Percentiles rank a stretch among this genome's conserved stretches.
Conservation (phyloP, 2,888 invertebrate species). For the Gisinianus flammeolus region DNA sequence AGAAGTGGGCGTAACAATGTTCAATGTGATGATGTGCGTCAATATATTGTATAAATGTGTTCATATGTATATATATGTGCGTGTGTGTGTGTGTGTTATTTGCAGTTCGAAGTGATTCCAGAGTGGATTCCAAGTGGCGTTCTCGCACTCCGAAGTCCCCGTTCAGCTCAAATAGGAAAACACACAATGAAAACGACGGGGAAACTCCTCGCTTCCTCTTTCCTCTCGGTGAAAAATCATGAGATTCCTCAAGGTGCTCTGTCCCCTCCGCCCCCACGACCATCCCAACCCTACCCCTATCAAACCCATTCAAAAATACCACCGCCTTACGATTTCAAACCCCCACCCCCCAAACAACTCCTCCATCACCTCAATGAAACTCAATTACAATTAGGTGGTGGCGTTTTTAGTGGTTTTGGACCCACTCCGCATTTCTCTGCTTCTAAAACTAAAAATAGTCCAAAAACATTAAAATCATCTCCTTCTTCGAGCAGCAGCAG, state of each 20-base stretch:
- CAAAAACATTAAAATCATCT: too few relatives aligned
- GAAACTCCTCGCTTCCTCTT: constrained; percentile 54
- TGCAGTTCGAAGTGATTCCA: constrained; percentile 57
- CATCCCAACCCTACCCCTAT: not conserved
- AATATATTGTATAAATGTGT: not conserved
- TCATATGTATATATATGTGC: too few relatives aligned
- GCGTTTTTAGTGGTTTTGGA: constrained; percentile 7
- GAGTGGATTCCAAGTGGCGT: constrained; percentile 59
- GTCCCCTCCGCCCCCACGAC: constrained; percentile 24
- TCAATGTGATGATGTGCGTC: too few relatives aligned
- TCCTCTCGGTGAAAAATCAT: constrained; percentile 51
- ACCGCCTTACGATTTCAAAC: not conserved
- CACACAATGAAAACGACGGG: constrained; percentile 55
- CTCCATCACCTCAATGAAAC: not conserved
- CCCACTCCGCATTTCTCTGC: not conserved
- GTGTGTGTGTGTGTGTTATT: too few relatives aligned
- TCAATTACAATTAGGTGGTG: not conserved
- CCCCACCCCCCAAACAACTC: not conserved
- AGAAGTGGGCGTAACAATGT: too few relatives aligned
- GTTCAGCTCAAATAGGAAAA: constrained; percentile 50
- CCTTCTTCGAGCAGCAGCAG: not conserved
- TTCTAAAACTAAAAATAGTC: not conserved
- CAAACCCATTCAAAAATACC: not conserved
- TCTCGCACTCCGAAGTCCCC: constrained; percentile 56
- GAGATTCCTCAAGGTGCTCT: constrained; percentile 20